These are phyloP conservation scores for Leptobrachium ailaonicum DNA, from an alignment of 2,113 vertebrate genomes.

Conservation along the genomic window DNA sequence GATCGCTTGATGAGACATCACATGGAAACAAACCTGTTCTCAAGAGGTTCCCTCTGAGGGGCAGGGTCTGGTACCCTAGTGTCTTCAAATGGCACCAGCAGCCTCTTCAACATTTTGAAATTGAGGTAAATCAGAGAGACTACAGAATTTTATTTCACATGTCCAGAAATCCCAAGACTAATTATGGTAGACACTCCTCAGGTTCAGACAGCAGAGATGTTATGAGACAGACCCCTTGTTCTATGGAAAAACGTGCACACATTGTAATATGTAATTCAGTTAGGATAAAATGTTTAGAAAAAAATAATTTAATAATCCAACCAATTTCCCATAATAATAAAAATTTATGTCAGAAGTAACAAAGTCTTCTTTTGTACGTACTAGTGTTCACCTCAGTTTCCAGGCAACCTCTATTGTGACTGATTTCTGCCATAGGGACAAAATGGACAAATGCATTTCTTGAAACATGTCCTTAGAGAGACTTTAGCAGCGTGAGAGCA, in stretches of 20 bases:
- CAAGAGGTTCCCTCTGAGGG: no score
- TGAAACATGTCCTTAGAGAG: conserved; percentile 33
- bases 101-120: no score
- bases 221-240: background rate
- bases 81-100: no score
- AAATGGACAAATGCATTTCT: conserved; percentile 29
- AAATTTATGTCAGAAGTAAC: background rate
- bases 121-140: no score
- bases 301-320: background rate
- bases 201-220: no score
- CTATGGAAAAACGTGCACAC: background rate
- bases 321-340: background rate
- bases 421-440: conserved; percentile 31
- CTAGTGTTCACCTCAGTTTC: conserved; percentile 18
- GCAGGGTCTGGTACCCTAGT: no score
- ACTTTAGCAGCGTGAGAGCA: conserved; percentile 29
- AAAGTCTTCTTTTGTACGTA: conserved; percentile 2
- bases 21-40: no score
- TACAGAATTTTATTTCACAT: no score
- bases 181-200: no score
- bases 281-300: background rate
- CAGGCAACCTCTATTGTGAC: conserved; percentile 35
- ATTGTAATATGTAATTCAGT: background rate
- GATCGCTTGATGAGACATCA: no score
- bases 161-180: no score